Evolutionary conservation across 2,888 invertebrate species (phyloP).

Genomic region (Hoplodrina ambigua): DNA sequence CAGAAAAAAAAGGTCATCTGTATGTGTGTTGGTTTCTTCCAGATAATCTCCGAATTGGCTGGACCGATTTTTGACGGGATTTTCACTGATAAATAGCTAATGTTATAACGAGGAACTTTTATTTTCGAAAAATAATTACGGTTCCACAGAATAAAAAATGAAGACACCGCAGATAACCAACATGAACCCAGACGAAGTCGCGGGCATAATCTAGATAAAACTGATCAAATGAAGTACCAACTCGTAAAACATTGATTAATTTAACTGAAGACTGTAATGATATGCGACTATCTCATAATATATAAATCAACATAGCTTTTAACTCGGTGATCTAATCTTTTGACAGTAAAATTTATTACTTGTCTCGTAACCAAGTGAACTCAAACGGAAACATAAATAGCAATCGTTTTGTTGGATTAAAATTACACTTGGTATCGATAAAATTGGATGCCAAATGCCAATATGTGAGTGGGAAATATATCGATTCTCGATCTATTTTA

Average conservation of each 20-base stretch:
- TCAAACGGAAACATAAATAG: conserved; percentile 40
- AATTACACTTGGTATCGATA: conserved; percentile 31
- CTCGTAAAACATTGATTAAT: conserved; percentile 44
- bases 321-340: conserved; percentile 39
- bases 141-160: no score
- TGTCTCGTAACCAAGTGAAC: conserved; percentile 30
- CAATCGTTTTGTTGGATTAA: conserved; percentile 28
- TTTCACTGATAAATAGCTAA: no score
- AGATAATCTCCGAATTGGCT: no score
- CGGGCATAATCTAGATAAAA: neutral
- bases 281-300: conserved; percentile 16
- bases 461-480: conserved; percentile 20
- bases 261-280: conserved; percentile 11
- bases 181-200: no score
- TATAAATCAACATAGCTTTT: conserved; percentile 38
- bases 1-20: no score
- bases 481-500: conserved; percentile 13
- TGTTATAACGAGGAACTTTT: no score
- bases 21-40: no score
- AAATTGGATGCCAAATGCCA: conserved; percentile 27
- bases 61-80: no score
- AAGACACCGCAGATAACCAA: no score
- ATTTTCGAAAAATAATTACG: no score
- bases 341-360: conserved; percentile 44
- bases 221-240: conserved; percentile 14